Percentiles rank a stretch among this genome's conserved stretches.
phyloP scores from a whole-genome alignment of 2,113 vertebrate genomes.

The Cyprinodon brontotheroides region DNA sequence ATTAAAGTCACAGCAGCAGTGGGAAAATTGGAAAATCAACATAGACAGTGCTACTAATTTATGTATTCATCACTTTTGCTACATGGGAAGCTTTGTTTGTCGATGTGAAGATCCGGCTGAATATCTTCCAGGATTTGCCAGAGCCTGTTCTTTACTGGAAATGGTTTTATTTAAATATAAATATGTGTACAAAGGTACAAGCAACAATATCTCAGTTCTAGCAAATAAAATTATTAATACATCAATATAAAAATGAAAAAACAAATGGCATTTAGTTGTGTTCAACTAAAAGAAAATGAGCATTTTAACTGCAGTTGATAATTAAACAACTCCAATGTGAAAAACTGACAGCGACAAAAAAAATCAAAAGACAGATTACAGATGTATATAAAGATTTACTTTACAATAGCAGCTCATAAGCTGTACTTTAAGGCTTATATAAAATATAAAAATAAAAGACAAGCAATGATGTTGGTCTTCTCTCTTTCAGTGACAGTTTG shows the following conservation, averaged over 20 bases:
- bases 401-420: slow-evolving; percentile 83
- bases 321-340: slow-evolving; percentile 68
- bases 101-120: slow-evolving; percentile 33
- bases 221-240: slow-evolving; percentile 82
- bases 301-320: slow-evolving; percentile 69
- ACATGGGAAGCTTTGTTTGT: slow-evolving; percentile 71
- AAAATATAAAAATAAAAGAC: slow-evolving; percentile 87
- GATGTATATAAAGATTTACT: slow-evolving; percentile 82
- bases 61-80: slow-evolving; percentile 75
- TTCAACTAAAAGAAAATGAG: slow-evolving; percentile 44
- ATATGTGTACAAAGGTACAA: slow-evolving; percentile 89
- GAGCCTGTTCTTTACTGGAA: slow-evolving; percentile 75
- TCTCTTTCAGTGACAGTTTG: slow-evolving; percentile 70
- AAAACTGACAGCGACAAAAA: slow-evolving; percentile 69
- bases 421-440: slow-evolving; percentile 88
- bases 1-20: slow-evolving; percentile 72
- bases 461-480: slow-evolving; percentile 79
- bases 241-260: slow-evolving; percentile 76
- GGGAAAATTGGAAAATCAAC: slow-evolving; percentile 76
- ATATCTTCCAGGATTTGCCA: slow-evolving; percentile 46
- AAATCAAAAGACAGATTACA: slow-evolving; percentile 48
- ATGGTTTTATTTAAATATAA: slow-evolving; percentile 89
- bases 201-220: slow-evolving; percentile 82
- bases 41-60: slow-evolving; percentile 78
- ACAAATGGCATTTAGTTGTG: slow-evolving; percentile 78